Evolutionary conservation across 2,888 invertebrate species (phyloP).

Genomic region (Coenonympha arcania): DNA sequence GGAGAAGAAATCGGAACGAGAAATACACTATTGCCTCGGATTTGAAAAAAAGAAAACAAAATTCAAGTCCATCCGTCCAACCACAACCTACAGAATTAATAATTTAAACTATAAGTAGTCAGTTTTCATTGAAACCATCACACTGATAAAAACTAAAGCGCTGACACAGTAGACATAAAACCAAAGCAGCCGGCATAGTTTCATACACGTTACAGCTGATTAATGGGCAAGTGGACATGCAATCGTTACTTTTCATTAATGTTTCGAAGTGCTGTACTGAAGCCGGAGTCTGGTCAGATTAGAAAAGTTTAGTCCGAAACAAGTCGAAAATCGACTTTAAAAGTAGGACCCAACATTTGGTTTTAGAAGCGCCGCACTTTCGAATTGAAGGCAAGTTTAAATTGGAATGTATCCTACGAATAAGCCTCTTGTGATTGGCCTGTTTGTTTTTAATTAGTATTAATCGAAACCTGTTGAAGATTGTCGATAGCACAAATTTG

Average conservation of each 20-base stretch:
- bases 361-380: constrained; percentile 62
- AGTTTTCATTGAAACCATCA: background rate
- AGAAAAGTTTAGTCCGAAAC: constrained; percentile 67
- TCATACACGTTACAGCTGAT: constrained; percentile 49
- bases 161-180: constrained; percentile 11
- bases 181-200: constrained; percentile 15
- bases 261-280: constrained; percentile 67
- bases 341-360: constrained; percentile 68
- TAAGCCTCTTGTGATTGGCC: constrained; percentile 72
- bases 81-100: too few relatives aligned
- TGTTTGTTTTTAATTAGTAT: constrained; percentile 73
- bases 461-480: too few relatives aligned
- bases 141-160: background rate
- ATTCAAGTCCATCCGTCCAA: too few relatives aligned
- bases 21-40: too few relatives aligned
- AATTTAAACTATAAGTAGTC: too few relatives aligned
- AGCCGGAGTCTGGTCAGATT: constrained; percentile 66
- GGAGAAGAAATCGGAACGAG: too few relatives aligned
- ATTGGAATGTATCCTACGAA: constrained; percentile 73
- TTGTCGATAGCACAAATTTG: too few relatives aligned
- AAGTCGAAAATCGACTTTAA: constrained; percentile 73
- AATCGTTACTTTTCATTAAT: constrained; percentile 75
- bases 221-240: constrained; percentile 68
- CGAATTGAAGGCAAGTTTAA: constrained; percentile 71
- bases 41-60: too few relatives aligned